Conservation (phyloP, 92 coral and sea anemone genomes). For the Palythoa grandis region DNA sequence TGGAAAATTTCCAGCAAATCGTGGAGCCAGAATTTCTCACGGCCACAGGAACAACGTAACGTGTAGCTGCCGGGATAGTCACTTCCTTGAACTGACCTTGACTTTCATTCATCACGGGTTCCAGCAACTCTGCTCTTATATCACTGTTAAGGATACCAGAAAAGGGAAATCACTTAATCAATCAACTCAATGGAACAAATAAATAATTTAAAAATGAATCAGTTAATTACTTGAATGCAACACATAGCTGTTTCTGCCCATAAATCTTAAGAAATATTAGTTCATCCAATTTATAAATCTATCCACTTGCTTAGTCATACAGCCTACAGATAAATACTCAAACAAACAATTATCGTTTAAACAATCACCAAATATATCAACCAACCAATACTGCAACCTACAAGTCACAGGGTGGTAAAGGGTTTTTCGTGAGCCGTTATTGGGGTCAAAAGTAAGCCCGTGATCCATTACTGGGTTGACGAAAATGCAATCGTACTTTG, state of each 20-base stretch:
- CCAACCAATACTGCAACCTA: background rate
- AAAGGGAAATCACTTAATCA: background rate
- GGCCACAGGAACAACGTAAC: conserved; percentile 71
- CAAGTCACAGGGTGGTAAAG: background rate
- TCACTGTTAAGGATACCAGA: conserved; percentile 53
- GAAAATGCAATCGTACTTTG: too few relatives aligned
- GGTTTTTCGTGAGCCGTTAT: too few relatives aligned
- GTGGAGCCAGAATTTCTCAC: conserved; percentile 72
- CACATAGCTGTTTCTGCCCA: too few relatives aligned
- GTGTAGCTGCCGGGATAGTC: conserved; percentile 64
- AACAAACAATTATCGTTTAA: too few relatives aligned
- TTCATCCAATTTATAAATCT: too few relatives aligned
- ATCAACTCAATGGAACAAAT: background rate
- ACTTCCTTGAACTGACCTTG: conserved; percentile 71
- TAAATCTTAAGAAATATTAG: too few relatives aligned
- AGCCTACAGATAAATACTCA: too few relatives aligned
- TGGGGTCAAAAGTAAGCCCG: too few relatives aligned
- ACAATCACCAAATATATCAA: too few relatives aligned
- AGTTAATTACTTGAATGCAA: background rate
- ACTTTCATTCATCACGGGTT: conserved; percentile 67
- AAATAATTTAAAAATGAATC: background rate
- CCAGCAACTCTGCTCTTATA: conserved; percentile 57
- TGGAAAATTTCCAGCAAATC: conserved; percentile 79
- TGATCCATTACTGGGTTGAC: too few relatives aligned
- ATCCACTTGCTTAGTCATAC: too few relatives aligned